phyloP scores from a whole-genome alignment of 2,888 invertebrate genomes.

The Geotrupes spiniger region DNA sequence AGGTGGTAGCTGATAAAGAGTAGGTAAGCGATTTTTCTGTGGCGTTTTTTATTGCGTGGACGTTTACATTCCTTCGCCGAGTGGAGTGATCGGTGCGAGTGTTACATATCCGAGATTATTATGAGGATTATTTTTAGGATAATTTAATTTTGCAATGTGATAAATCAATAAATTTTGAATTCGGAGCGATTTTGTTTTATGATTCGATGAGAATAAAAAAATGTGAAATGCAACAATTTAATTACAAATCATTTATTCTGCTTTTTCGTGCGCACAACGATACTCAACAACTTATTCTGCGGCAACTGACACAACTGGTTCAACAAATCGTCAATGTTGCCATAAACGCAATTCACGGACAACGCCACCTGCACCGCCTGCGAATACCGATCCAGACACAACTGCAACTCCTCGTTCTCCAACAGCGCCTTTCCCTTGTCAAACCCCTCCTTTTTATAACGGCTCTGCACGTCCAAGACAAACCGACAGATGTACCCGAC shows the following conservation, averaged over 20 bases:
- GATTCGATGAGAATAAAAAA: too few species aligned
- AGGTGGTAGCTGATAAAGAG: conserved; percentile 4
- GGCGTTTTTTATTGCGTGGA: neutral
- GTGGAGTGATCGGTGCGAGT: neutral
- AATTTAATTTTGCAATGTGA: conserved; percentile 5
- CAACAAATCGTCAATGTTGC: conserved; percentile 70
- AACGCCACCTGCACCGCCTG: conserved; percentile 81
- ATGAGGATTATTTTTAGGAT: neutral
- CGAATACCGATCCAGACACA: conserved; percentile 73
- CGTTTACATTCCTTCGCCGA: conserved; percentile 2
- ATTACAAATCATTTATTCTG: conserved; percentile 35
- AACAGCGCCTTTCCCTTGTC: conserved; percentile 26
- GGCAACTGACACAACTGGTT: conserved; percentile 62
- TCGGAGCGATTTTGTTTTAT: neutral
- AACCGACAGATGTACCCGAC: conserved; percentile 33
- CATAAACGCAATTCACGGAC: conserved; percentile 75
- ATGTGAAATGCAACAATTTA: too few species aligned
- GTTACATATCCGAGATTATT: neutral
- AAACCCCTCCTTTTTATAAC: conserved; percentile 18
- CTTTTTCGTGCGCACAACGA: conserved; percentile 63
- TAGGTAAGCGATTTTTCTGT: neutral
- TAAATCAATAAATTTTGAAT: conserved; percentile 1
- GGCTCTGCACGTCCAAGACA: conserved; percentile 21
- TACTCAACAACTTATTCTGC: conserved; percentile 61
- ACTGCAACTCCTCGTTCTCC: conserved; percentile 49